phyloP scores from a whole-genome alignment of 2,113 vertebrate species.

The Odobenus rosmarus region DNA sequence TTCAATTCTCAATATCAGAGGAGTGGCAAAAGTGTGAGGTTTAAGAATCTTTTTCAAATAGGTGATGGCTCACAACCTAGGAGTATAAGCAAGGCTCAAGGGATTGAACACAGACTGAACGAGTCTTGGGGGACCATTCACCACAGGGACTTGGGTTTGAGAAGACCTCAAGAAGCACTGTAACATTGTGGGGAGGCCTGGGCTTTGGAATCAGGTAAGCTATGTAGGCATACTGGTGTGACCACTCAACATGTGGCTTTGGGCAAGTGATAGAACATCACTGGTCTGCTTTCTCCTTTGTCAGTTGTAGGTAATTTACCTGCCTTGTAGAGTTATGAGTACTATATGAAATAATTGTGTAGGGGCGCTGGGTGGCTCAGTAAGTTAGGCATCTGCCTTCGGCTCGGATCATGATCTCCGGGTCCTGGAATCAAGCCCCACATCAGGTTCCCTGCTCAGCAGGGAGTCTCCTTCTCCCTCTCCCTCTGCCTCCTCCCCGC shows the following conservation, averaged over 20 bases:
- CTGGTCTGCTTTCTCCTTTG: not conserved
- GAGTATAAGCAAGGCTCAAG: not conserved
- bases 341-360: not conserved
- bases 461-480: no score
- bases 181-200: not conserved
- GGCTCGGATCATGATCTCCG: not conserved
- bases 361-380: not conserved
- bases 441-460: no score
- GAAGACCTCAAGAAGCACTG: not conserved
- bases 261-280: not conserved
- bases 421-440: not conserved
- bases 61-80: not conserved
- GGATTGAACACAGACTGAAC: not conserved
- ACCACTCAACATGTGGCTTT: not conserved
- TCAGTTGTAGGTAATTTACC: not conserved
- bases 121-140: not conserved
- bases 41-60: not conserved
- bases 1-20: not conserved
- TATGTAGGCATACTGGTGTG: not conserved
- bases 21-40: not conserved
- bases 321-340: not conserved
- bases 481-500: not conserved
- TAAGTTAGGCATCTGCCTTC: not conserved
- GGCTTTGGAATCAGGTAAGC: not conserved
- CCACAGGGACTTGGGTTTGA: not conserved